Evolutionary conservation across 23 tunicate species (phyloP).

Genomic region (Corella eumyota): DNA sequence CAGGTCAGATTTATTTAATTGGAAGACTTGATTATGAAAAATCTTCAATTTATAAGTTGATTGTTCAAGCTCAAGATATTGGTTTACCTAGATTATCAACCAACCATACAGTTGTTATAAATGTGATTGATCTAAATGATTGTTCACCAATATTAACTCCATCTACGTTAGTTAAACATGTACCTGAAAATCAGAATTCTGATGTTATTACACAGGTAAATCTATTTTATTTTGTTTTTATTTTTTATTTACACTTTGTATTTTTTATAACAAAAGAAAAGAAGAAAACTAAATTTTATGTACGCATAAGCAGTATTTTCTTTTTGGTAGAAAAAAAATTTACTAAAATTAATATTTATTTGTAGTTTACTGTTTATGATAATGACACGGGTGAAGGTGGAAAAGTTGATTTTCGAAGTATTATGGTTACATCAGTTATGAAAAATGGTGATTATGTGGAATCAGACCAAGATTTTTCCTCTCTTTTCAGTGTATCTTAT

Average conservation of each 20-base stretch:
- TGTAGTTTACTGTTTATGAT: constrained; percentile 43
- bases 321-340: too few relatives aligned
- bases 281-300: too few relatives aligned
- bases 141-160: constrained; percentile 41
- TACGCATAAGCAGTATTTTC: too few relatives aligned
- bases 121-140: constrained; percentile 59
- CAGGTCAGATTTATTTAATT: constrained; percentile 37
- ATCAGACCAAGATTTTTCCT: too few relatives aligned
- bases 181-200: constrained; percentile 25
- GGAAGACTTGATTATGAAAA: constrained; percentile 38
- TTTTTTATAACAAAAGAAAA: too few relatives aligned
- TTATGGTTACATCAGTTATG: constrained; percentile 5
- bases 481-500: constrained; percentile 13
- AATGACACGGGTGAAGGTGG: constrained; percentile 49
- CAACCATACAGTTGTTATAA: constrained; percentile 15
- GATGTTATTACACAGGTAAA: constrained; percentile 3
- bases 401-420: constrained; percentile 19
- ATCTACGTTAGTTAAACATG: constrained; percentile 17
- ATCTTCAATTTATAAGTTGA: constrained; percentile 1
- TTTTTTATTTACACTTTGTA: too few relatives aligned
- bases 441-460: constrained; percentile 3
- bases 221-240: neutral
- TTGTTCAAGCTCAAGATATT: constrained; percentile 38
- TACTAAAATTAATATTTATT: too few relatives aligned
- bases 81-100: constrained; percentile 25